Base-by-base conservation (phyloP, 2,797 vertebrate species). In the Pteropus rufus region DNA sequence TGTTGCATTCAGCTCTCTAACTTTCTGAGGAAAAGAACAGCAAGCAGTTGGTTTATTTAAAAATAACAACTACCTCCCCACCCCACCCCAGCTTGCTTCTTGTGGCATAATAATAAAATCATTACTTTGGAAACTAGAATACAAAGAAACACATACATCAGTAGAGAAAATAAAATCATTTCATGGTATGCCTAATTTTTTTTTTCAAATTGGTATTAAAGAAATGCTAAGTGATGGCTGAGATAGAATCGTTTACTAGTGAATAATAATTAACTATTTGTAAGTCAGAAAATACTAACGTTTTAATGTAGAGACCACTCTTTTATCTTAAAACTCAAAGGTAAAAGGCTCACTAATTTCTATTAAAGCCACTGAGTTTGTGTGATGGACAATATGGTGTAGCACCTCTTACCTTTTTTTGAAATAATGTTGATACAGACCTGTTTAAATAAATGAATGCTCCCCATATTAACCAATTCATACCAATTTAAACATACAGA, bases 301-400 rank as follows among this genome's bases (percentile, higher is more conserved):
- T 77, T 89, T 73, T 46, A 89, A 93, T 16, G 82, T 86, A 62
- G 5, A 83, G 36, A 31, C 15, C 41, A 85, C 21, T 60, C n/a
- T 94, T 94, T 19, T 69, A 52, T 46, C 65, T 85, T 58, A 56
- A 79, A 93, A 76, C n/a, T 87, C 41, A 82, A 75, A 94, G 65
- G 12, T 56, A 83, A 92, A 92, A 46, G 5, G 8, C 46, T 62
- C 34, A 92, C 12, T 46, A 49, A 70, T 86, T 81, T 60, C 49
- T 77, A 69, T 34, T 31, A 39, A 89, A 16, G 19, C 54, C 31
- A 54, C 9, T 11, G 44, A 75, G 49, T 49, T 89, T 84, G 60
- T 44, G 23, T 52, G 46, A 58, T 26, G 8, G 29, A 60, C 24
- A 56, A 54, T 34, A 76, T 3, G 15, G 6, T 36, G 5, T 10